Evolutionary conservation across 2,113 vertebrate species (phyloP).

Genomic region (Conger conger): DNA sequence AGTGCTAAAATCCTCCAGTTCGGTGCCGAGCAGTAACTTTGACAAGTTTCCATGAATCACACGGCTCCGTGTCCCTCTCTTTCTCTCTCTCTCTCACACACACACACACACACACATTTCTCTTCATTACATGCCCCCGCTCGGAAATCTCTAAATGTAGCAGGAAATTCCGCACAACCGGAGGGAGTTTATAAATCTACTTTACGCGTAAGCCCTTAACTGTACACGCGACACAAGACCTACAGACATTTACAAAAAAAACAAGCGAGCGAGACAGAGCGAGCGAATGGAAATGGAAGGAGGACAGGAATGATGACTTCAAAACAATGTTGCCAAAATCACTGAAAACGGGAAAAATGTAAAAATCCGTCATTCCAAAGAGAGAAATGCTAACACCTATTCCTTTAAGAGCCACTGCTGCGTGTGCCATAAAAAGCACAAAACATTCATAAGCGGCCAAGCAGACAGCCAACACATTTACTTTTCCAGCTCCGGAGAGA

Average conservation of each 20-base stretch:
- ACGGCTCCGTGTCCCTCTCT: background rate
- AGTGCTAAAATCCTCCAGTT: background rate
- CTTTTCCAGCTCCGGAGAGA: conserved; percentile 69
- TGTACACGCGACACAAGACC: background rate
- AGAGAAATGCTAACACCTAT: conserved; percentile 40
- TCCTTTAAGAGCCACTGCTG: conserved; percentile 61
- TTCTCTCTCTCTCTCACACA: too few species aligned
- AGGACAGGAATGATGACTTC: background rate
- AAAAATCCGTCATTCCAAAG: conserved; percentile 15
- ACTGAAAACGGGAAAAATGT: background rate
- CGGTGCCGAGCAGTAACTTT: background rate
- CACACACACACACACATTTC: conserved; percentile 4
- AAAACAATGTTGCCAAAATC: background rate
- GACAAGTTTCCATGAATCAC: background rate
- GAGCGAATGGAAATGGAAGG: background rate
- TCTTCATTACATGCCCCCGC: background rate
- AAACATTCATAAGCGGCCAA: conserved; percentile 70
- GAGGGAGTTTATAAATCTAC: background rate
- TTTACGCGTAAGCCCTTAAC: background rate
- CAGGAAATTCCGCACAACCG: background rate
- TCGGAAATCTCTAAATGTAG: background rate
- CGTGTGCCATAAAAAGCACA: conserved; percentile 59
- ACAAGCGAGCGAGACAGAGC: background rate
- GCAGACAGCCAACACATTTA: conserved; percentile 72
- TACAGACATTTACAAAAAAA: background rate